These are phyloP conservation scores for Nyctalus aviator DNA, from an alignment of 2,797 vertebrate genomes.

Conservation along the genomic window DNA sequence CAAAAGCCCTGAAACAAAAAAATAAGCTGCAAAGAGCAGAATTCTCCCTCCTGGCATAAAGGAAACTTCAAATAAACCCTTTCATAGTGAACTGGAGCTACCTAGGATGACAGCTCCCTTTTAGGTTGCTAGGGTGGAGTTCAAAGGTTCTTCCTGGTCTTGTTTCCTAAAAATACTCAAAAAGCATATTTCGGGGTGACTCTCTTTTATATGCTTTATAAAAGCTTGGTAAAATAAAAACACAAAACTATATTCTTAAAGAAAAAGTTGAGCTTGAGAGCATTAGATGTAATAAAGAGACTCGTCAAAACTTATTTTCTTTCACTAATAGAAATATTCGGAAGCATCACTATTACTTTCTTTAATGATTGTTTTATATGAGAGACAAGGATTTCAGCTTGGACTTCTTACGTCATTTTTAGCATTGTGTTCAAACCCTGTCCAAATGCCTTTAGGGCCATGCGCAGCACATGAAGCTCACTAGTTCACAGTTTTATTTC, in stretches of 20 bases:
- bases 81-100: neutral
- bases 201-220: neutral
- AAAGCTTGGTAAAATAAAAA: neutral
- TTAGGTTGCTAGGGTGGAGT: neutral
- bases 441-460: neutral
- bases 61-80: neutral
- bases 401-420: neutral
- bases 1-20: slow-evolving; percentile 67
- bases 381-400: neutral
- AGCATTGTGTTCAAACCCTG: neutral
- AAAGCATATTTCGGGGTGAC: neutral
- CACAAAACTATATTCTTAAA: neutral
- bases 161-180: neutral
- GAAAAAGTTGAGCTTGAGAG: neutral
- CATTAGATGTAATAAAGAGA: neutral
- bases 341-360: neutral
- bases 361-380: neutral
- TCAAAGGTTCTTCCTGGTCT: neutral
- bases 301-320: neutral
- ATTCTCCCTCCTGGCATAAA: neutral
- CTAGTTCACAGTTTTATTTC: neutral
- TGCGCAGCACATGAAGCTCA: neutral
- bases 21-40: slow-evolving; percentile 41
- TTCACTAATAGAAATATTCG: neutral
- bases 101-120: neutral